Base-by-base conservation (phyloP, 2,113 vertebrate genomes). In the Sphyrna mokarran region DNA sequence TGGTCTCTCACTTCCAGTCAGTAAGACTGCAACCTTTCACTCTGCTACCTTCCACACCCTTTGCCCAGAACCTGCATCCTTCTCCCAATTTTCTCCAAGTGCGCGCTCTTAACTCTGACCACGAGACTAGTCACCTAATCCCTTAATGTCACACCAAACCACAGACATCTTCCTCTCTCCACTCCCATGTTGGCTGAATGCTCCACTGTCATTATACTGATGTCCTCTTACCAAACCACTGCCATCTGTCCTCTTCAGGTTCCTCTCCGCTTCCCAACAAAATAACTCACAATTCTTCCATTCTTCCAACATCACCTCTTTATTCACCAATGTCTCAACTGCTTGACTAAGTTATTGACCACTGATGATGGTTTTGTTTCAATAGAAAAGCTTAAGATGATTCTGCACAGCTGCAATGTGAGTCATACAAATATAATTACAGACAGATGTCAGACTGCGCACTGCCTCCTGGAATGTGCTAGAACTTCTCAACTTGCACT, bases 361-460 rank as follows among this genome's bases (percentile, higher is more conserved):
- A 72, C 54, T 54, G 66, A 9, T 33, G 14, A 29, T 72, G 93
- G 0, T 6, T 54, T 76, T 72, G n/a, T 72, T 72, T 95, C 6
- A 76, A 70, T 95, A 37, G 13, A n/a, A 72, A 72, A 72, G 68
- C 22, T 70, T 70, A 48, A 94, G 37, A 68, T n/a, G 37, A 14
- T 20, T 48, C 69, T 69, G 66, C 70, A 94, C 18, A 43, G 93
- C 37, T 94, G 66, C n/a, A 95, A 95, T 33, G 22, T 54, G 26
- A 72, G 43, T 54, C 94, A 54, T 72, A 1, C 40, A 72, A 43
- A 95, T 95, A 70, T 95, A 95, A 95, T 95, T 54, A 76, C 54
- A 48, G 69, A 40, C 94, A 95, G 94, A 95, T 95, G 94, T 72
- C 13, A 26, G 70, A 54, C 94, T 72, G 69, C 23, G 4, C 40